These are phyloP conservation scores for Danio albolineatus DNA, from an alignment of 2,797 vertebrate species.

Conservation along the genomic window DNA sequence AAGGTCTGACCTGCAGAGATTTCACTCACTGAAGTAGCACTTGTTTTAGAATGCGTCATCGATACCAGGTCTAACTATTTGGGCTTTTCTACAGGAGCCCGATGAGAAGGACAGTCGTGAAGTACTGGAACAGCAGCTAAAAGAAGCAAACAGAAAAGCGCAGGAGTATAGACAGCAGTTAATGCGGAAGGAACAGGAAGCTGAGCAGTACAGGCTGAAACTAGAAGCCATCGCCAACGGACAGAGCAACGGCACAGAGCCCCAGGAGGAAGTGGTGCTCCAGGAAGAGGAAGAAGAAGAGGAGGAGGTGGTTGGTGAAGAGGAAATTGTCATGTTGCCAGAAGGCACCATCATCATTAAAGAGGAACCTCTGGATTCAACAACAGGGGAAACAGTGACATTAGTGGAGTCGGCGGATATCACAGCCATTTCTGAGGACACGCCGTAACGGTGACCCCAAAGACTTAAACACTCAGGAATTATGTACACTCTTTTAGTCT, in stretches of 20 bases:
- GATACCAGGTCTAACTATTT: not conserved
- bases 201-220: slow-evolving; percentile 74
- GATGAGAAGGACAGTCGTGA: slow-evolving; percentile 47
- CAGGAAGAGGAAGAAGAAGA: slow-evolving; percentile 59
- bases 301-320: slow-evolving; percentile 43
- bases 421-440: slow-evolving; percentile 32
- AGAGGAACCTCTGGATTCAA: slow-evolving; percentile 64
- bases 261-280: slow-evolving; percentile 45
- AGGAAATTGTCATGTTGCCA: slow-evolving; percentile 57
- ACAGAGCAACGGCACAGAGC: slow-evolving; percentile 54
- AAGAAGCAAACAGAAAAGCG: slow-evolving; percentile 76
- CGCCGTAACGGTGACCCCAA: slow-evolving; percentile 20
- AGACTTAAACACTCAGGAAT: slow-evolving; percentile 40
- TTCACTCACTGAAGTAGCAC: not conserved
- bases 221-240: slow-evolving; percentile 73
- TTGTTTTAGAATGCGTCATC: not conserved
- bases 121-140: slow-evolving; percentile 63
- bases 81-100: not conserved
- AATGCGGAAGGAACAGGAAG: slow-evolving; percentile 78
- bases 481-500: slow-evolving; percentile 7
- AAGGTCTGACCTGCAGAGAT: slow-evolving; percentile 36
- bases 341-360: slow-evolving; percentile 65
- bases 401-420: slow-evolving; percentile 57
- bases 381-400: slow-evolving; percentile 55
- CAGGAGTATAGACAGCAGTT: slow-evolving; percentile 80